Percentiles rank a stretch among this genome's conserved stretches.
These are phyloP conservation scores for Hanleya hanleyi DNA, from an alignment of 2,888 invertebrate genomes.

Conservation along the genomic window DNA sequence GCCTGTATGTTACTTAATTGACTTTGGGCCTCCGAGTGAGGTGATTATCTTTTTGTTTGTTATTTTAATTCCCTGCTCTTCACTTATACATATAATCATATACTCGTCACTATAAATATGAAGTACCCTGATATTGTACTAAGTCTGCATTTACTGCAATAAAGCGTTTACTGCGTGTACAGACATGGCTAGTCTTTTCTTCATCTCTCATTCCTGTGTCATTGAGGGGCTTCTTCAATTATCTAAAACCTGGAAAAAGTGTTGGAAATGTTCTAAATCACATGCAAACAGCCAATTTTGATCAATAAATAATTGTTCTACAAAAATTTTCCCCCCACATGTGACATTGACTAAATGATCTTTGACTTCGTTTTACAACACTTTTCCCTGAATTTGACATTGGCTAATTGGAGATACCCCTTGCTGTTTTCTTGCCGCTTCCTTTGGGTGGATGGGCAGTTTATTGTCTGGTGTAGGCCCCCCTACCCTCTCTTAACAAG, in stretches of 20 bases:
- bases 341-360: too few species aligned
- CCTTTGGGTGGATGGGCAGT: conserved; percentile 2
- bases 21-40: too few species aligned
- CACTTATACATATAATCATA: not conserved
- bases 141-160: conserved; percentile 8
- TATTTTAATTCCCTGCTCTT: not conserved
- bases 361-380: not conserved
- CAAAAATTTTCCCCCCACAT: too few species aligned
- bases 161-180: conserved; percentile 9
- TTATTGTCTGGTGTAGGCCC: conserved; percentile 3
- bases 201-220: conserved; percentile 1
- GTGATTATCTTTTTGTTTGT: too few species aligned
- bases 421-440: not conserved
- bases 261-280: too few species aligned
- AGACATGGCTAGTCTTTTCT: not conserved
- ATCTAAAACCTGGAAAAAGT: not conserved
- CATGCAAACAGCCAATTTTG: too few species aligned
- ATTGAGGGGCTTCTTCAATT: not conserved
- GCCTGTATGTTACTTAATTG: conserved; percentile 1
- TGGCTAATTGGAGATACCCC: not conserved
- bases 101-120: not conserved
- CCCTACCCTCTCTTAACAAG: not conserved
- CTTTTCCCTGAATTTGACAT: not conserved
- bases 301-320: too few species aligned
- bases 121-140: not conserved